These are phyloP conservation scores for Eublepharis macularius DNA, from an alignment of 2,113 vertebrate genomes.

Conservation along the genomic window DNA sequence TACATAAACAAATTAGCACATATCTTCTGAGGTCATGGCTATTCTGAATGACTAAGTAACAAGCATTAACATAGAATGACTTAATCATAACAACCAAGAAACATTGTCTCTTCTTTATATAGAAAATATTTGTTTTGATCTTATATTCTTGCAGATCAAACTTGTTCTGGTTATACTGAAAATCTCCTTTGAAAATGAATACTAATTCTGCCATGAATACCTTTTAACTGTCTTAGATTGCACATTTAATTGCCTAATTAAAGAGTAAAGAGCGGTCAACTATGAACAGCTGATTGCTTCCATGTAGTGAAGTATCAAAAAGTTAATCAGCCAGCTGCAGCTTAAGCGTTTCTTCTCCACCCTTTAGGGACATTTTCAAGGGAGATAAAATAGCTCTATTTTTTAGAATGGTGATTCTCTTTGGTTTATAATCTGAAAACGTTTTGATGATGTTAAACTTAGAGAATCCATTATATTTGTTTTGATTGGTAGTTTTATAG, in stretches of 20 bases:
- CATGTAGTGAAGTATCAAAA: neutral
- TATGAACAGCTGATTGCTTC: neutral
- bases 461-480: neutral
- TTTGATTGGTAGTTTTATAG: conserved; percentile 19
- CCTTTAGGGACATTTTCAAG: neutral
- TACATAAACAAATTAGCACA: too few species aligned
- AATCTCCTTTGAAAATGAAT: neutral
- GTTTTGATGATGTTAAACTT: conserved; percentile 1
- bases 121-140: neutral
- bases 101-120: neutral
- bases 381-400: conserved; percentile 8
- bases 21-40: conserved; percentile 48
- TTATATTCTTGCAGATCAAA: neutral
- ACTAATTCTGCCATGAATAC: neutral
- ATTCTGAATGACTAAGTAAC: conserved; percentile 41
- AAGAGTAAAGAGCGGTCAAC: neutral
- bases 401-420: neutral
- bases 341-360: neutral
- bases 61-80: conserved; percentile 38
- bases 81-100: conserved; percentile 41
- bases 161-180: neutral
- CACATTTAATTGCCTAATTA: accelerated
- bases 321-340: neutral
- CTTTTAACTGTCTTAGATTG: accelerated
- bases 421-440: neutral